Percentiles rank a stretch among this genome's conserved stretches.
phyloP scores from a whole-genome alignment of 64 coral and sea anemone genomes.

The Orbicella faveolata region DNA sequence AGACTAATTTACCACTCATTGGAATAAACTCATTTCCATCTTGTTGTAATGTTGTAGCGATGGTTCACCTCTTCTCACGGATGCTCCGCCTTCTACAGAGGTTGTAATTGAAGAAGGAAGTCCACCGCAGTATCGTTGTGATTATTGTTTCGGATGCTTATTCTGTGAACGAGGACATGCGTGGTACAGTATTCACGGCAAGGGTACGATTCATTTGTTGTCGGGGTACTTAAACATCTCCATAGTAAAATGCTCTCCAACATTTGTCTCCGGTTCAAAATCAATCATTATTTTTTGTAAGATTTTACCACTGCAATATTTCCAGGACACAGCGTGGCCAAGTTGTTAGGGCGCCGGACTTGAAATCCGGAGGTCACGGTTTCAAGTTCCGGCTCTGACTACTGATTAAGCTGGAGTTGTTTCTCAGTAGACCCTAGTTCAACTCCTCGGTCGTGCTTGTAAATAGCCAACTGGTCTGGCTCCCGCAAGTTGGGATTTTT shows the following conservation, averaged over 20 bases:
- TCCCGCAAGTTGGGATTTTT: too few species aligned
- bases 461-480: too few species aligned
- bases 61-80: neutral
- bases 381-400: too few species aligned
- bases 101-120: neutral
- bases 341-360: too few species aligned
- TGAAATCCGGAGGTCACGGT: too few species aligned
- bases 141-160: constrained; percentile 21
- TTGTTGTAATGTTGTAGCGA: neutral
- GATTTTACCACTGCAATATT: too few species aligned
- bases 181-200: constrained; percentile 22
- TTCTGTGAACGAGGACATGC: constrained; percentile 14
- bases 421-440: too few species aligned
- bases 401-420: too few species aligned
- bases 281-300: too few species aligned
- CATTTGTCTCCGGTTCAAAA: neutral
- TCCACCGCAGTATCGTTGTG: neutral
- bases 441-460: too few species aligned
- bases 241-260: neutral
- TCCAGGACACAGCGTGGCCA: too few species aligned
- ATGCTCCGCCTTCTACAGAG: neutral
- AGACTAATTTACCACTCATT: neutral
- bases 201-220: neutral
- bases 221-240: neutral
- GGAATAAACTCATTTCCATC: neutral